Conservation (phyloP, 2,888 invertebrate genomes). For the Drosophila quinaria region DNA sequence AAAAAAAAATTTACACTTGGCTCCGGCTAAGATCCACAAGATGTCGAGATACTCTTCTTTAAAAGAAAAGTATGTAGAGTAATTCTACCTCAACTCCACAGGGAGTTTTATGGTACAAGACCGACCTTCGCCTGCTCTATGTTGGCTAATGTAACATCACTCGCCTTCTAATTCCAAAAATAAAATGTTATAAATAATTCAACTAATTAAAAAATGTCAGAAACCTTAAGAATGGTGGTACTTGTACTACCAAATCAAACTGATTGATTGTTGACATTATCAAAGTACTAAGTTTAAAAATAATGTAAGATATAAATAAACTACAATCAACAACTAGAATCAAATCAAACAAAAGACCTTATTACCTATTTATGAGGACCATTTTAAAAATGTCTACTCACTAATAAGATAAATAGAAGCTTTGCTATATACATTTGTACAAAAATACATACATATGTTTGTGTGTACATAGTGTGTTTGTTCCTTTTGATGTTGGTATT, state of each 20-base stretch:
- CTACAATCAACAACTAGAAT: neutral
- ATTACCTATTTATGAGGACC: constrained; percentile 18
- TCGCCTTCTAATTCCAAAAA: too few species aligned
- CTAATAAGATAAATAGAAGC: constrained; percentile 46
- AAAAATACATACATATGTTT: neutral
- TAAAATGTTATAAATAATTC: too few species aligned
- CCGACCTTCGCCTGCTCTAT: neutral
- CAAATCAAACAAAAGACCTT: constrained; percentile 23
- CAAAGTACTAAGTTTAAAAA: neutral
- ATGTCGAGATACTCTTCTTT: neutral
- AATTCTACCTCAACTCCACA: neutral
- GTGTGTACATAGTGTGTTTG: constrained; percentile 39
- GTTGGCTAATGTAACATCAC: neutral
- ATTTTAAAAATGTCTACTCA: constrained; percentile 14
- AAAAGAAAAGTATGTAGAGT: neutral
- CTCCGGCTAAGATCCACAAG: neutral
- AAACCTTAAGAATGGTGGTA: neutral
- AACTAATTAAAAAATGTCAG: too few species aligned
- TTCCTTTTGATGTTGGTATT: constrained; percentile 49
- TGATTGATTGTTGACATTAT: neutral
- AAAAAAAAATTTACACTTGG: neutral
- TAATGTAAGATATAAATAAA: neutral
- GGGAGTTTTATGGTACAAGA: neutral
- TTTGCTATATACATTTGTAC: neutral
- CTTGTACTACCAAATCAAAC: too few species aligned